These are phyloP conservation scores for Nomada lathburiana DNA, from an alignment of 2,888 invertebrate species.

Conservation along the genomic window DNA sequence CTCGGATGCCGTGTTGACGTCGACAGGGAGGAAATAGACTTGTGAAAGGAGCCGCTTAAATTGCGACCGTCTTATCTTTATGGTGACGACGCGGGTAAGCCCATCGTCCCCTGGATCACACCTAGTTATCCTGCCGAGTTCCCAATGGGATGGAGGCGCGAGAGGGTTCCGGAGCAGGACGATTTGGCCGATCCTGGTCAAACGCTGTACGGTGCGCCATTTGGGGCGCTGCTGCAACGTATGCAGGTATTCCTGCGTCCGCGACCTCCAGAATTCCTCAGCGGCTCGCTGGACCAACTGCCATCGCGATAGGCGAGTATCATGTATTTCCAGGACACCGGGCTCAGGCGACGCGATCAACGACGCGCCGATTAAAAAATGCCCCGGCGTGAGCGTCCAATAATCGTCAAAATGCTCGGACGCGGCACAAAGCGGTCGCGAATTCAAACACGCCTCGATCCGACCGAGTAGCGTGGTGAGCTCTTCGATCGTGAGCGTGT, in stretches of 20 bases:
- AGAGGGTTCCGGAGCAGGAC: neutral
- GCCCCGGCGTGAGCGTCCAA: neutral
- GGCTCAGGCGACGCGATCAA: neutral
- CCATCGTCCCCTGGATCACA: neutral
- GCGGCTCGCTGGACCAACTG: neutral
- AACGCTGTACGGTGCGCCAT: neutral
- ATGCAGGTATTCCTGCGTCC: neutral
- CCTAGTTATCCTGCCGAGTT: neutral
- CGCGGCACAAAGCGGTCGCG: neutral
- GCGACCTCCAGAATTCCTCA: neutral
- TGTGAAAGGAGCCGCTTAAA: neutral
- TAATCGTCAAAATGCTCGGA: slow-evolving; percentile 1
- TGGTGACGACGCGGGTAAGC: too few species aligned
- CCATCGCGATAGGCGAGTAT: neutral
- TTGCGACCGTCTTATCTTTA: neutral
- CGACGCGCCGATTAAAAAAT: slow-evolving; percentile 10
- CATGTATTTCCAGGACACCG: neutral
- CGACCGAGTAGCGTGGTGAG: slow-evolving; percentile 10
- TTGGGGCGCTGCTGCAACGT: neutral
- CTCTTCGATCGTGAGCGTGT: slow-evolving; percentile 30
- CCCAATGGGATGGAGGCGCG: slow-evolving; percentile 10
- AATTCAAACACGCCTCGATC: slow-evolving; percentile 26
- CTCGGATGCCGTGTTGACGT: neutral
- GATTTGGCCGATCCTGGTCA: neutral
- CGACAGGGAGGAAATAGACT: neutral